These are phyloP conservation scores for Coregonus ussuriensis DNA, from an alignment of 2,797 vertebrate genomes.

Conservation along the genomic window DNA sequence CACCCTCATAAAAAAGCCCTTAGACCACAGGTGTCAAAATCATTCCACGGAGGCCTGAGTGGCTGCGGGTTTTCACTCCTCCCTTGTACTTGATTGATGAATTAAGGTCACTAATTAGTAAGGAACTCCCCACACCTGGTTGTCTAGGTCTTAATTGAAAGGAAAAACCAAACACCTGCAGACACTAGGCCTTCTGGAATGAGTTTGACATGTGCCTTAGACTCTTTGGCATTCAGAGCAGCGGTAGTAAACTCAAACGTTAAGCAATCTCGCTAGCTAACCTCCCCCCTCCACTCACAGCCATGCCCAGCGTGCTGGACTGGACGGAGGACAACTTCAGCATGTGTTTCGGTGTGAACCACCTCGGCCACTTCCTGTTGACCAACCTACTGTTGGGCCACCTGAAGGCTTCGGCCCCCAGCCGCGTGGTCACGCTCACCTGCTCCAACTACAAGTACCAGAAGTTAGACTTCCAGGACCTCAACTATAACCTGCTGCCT, in stretches of 20 bases:
- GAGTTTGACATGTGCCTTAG: too few relatives aligned
- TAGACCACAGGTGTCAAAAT: too few relatives aligned
- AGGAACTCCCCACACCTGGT: too few relatives aligned
- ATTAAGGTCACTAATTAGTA: too few relatives aligned
- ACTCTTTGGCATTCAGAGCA: too few relatives aligned
- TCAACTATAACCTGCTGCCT: slow-evolving; percentile 83
- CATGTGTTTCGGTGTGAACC: slow-evolving; percentile 83
- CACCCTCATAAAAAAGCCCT: too few relatives aligned
- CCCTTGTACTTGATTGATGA: too few relatives aligned
- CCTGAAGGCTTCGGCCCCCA: slow-evolving; percentile 76
- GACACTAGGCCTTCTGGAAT: too few relatives aligned
- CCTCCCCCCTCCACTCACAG: slow-evolving; percentile 45
- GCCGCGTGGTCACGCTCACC: slow-evolving; percentile 78
- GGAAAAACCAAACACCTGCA: too few relatives aligned
- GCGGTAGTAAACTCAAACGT: background rate
- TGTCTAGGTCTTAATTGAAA: too few relatives aligned
- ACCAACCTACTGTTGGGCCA: slow-evolving; percentile 78
- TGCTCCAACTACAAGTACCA: slow-evolving; percentile 83
- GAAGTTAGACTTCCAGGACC: slow-evolving; percentile 80
- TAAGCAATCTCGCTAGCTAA: background rate
- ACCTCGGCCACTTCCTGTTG: slow-evolving; percentile 82
- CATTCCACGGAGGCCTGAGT: too few relatives aligned
- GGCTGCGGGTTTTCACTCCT: too few relatives aligned
- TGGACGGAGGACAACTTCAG: slow-evolving; percentile 83
- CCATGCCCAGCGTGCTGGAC: slow-evolving; percentile 78